These are phyloP conservation scores for Entomobrya multifasciata DNA, from an alignment of 2,888 invertebrate species.

Conservation along the genomic window DNA sequence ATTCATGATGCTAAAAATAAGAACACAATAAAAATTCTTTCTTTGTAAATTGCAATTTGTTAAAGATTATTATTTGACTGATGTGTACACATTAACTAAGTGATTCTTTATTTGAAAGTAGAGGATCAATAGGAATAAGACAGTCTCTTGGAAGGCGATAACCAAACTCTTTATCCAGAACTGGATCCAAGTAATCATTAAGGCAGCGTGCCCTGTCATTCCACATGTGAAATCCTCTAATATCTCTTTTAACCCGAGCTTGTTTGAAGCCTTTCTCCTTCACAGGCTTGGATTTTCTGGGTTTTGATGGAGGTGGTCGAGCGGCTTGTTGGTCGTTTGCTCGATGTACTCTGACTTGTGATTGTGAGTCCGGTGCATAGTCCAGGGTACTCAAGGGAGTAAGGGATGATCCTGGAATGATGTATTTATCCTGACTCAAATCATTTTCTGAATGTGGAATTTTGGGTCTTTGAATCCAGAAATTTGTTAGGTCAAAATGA, in stretches of 20 bases:
- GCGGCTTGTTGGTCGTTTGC: too few relatives aligned
- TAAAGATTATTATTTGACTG: too few relatives aligned
- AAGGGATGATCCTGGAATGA: slow-evolving; percentile 37
- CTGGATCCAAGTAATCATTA: slow-evolving; percentile 54
- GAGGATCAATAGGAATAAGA: slow-evolving; percentile 12
- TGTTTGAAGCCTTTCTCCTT: neutral
- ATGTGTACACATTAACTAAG: too few relatives aligned
- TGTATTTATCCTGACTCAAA: slow-evolving; percentile 12
- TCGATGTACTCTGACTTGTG: too few relatives aligned
- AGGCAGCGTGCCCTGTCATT: slow-evolving; percentile 33
- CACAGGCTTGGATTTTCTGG: neutral
- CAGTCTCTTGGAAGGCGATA: slow-evolving; percentile 54
- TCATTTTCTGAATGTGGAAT: slow-evolving; percentile 55
- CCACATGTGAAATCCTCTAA: slow-evolving; percentile 36
- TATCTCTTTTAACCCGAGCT: neutral
- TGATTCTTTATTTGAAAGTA: neutral
- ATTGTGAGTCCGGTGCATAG: slow-evolving; percentile 35
- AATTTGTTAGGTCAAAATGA: slow-evolving; percentile 45
- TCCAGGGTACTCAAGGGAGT: slow-evolving; percentile 28
- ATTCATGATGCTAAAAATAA: too few relatives aligned
- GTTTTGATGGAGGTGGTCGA: neutral
- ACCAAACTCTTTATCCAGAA: neutral
- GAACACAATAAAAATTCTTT: too few relatives aligned
- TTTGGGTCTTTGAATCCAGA: slow-evolving; percentile 67
- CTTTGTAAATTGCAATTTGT: too few relatives aligned